Base-by-base conservation (phyloP, 37 sponge, comb jelly and placozoan species). In the Halichondria panicea region DNA sequence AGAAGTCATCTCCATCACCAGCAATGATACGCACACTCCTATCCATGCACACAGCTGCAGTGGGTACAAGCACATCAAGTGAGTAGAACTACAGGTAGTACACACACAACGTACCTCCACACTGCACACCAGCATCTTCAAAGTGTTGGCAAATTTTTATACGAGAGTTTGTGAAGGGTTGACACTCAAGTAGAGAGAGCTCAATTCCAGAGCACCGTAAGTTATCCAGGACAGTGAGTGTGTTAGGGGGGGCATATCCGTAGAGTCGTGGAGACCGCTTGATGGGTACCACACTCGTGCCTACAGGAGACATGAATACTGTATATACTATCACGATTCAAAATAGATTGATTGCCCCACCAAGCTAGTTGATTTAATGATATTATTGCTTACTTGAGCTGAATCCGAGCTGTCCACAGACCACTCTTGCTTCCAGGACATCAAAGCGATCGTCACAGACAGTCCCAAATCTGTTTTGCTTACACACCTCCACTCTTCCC, bases 401-500 rank as follows among this genome's bases (percentile, higher is more conserved):
- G 15, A 37, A 68, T 24, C 37, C 43, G 25, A 68, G 25, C 25
- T 22, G 45, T 19, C 75, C 60, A 48, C 75, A 74, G 7, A 74
- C 75, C 37, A 74, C 56, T 27, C 12, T 57, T 60, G 75, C 75
- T 8, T 74, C 75, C 41, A 74, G 43, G 13, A 43, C 41, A 60
- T 74, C 42, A 41, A 60, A 74, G 1, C 46, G 21, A 41, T 74
- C 54, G 27, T 65, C 78, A 74, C 75, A 58, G 34, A 72, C 72
- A 24, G 72, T 72, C 15, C 72, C 72, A 55, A 38, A 72, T 52
- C 13, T 33, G 39, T 53, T 50, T 34, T 72, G 31, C 5, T 72
- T 55, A 18, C 72, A 72, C 21, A 72, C 19, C 25, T 55, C 55
- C 36, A 72, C 72, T 50, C 55, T 46, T 30, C 72, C 72, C 22